These are phyloP conservation scores for Metellina segmentata DNA, from an alignment of 2,888 invertebrate species.

Conservation along the genomic window DNA sequence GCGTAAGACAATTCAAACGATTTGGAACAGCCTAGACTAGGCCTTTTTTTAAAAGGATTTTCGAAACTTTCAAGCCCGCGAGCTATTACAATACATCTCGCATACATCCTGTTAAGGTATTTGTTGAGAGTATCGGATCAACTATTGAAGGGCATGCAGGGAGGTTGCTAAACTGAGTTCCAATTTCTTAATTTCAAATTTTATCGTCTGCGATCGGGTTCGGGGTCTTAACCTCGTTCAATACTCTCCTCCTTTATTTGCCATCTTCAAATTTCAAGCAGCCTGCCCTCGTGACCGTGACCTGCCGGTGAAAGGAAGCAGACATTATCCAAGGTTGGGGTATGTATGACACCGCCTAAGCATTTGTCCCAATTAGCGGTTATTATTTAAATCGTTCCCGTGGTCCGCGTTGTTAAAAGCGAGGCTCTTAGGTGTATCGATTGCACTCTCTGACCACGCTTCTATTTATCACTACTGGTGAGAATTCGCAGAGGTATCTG, in stretches of 20 bases:
- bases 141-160: conserved; percentile 20
- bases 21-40: conserved; percentile 16
- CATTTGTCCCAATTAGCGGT: conserved; percentile 49
- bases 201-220: conserved; percentile 39
- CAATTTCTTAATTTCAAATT: conserved; percentile 28
- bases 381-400: not conserved
- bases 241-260: conserved; percentile 8
- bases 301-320: conserved; percentile 27
- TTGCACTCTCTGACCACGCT: no score
- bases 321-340: conserved; percentile 21
- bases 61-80: not conserved
- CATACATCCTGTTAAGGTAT: not conserved
- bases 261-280: conserved; percentile 48
- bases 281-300: conserved; percentile 11
- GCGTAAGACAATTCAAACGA: not conserved
- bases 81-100: not conserved
- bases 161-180: not conserved
- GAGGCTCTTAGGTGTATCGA: no score
- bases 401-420: no score
- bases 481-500: no score
- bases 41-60: not conserved
- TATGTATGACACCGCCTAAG: conserved; percentile 51
- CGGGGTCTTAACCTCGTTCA: conserved; percentile 34
- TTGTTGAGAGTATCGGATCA: not conserved
- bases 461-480: no score